Percentiles rank a stretch among this genome's conserved stretches.
Conservation (phyloP, 1,140 invertebrate genomes). For the Druon quercuslanigerum region DNA sequence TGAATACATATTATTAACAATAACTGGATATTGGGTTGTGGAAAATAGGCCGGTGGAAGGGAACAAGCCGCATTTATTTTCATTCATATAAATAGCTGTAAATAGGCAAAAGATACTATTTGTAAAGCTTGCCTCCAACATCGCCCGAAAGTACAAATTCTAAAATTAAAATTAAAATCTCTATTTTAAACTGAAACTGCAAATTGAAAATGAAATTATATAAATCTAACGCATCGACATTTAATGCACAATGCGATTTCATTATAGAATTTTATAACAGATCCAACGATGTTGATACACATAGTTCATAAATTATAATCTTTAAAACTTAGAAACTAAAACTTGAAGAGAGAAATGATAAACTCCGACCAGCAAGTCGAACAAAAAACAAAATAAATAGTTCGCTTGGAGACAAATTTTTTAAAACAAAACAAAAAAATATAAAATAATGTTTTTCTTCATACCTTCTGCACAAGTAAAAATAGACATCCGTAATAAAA, state of each 20-base stretch:
- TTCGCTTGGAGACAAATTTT: not conserved
- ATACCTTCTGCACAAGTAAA: not conserved
- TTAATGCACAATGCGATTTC: too few relatives aligned
- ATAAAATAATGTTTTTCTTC: not conserved
- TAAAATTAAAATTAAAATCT: constrained; percentile 8
- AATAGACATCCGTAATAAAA: not conserved
- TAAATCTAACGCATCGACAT: too few relatives aligned
- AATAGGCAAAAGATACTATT: not conserved
- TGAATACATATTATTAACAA: constrained; percentile 63
- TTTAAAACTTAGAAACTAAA: constrained; percentile 18
- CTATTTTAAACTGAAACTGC: too few relatives aligned
- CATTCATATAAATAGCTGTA: not conserved
- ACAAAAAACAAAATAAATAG: constrained; percentile 16
- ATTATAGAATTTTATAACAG: too few relatives aligned
- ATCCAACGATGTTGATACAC: too few relatives aligned
- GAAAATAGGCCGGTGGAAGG: not conserved
- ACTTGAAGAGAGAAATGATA: not conserved
- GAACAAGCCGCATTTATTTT: constrained; percentile 22
- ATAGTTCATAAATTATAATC: not conserved
- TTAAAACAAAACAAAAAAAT: not conserved
- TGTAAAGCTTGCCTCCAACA: not conserved
- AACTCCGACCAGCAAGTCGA: not conserved
- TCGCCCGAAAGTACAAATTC: not conserved
- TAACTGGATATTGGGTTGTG: constrained; percentile 35
- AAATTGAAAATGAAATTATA: too few relatives aligned